Percentiles rank a stretch among this genome's conserved stretches.
phyloP scores from a whole-genome alignment of 2,113 vertebrate species.

The Grantiella picta region DNA sequence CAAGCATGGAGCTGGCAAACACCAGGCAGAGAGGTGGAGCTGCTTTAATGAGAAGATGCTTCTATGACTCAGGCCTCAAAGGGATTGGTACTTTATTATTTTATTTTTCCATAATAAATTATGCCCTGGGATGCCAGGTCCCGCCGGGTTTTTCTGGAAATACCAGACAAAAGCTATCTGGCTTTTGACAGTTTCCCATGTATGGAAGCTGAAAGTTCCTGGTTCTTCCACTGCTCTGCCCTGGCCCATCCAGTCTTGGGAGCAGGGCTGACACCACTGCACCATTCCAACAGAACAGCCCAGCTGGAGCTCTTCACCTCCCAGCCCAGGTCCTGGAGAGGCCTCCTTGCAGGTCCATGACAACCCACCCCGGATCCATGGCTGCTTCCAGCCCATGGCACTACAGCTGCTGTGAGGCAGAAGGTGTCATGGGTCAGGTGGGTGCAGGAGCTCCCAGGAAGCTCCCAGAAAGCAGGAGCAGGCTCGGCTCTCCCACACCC shows the following conservation, averaged over 20 bases:
- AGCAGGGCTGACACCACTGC: background rate
- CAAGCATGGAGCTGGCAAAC: slow-evolving; percentile 44
- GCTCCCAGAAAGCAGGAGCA: accelerated
- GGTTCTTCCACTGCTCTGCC: background rate
- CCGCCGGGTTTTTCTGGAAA: slow-evolving; percentile 68
- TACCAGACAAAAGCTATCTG: slow-evolving; percentile 65
- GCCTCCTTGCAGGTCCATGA: accelerated
- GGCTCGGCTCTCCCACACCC: background rate
- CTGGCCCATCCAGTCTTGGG: background rate
- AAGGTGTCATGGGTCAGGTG: accelerated
- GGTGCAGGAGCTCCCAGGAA: background rate
- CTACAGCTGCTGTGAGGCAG: background rate
- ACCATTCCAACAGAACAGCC: background rate
- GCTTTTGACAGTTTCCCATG: slow-evolving; percentile 60
- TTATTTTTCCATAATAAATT: slow-evolving; percentile 78
- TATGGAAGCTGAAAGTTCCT: slow-evolving; percentile 29
- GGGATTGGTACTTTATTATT: slow-evolving; percentile 75
- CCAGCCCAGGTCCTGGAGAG: background rate
- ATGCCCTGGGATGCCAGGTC: slow-evolving; percentile 68
- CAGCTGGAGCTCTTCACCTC: background rate
- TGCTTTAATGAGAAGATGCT: slow-evolving; percentile 73
- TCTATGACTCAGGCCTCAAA: slow-evolving; percentile 74
- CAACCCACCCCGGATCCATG: accelerated
- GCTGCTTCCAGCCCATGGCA: accelerated
- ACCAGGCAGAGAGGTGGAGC: slow-evolving; percentile 61